Evolutionary conservation across 1,140 invertebrate species (phyloP), one percentile per base, ranked within the genome.

Genomic region (Eurosta solidaginis): DNA sequence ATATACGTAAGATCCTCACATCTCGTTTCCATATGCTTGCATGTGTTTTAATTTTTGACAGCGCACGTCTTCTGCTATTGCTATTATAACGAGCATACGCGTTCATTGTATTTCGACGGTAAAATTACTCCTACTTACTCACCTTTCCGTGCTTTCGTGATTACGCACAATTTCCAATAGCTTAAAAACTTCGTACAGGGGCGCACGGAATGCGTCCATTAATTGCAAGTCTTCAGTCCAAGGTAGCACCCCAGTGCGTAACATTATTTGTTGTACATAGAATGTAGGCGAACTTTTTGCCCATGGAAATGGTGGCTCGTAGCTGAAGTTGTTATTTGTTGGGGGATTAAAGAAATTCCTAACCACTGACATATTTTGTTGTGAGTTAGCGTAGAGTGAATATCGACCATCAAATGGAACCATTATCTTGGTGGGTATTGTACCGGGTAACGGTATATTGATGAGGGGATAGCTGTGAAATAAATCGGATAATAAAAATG

Each of bases 181-280:
- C 87, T 94, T 92, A 89, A 97, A 98, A 40, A 95, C 92, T 89
- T 96, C 94, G 82, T 93, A 92, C 1, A 98, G 89, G 36, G 96
- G 96, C 25, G 93, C 95, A 82, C 95, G 90, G 86, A 97, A 96
- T 59, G 96, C 96, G 91, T 98, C 96, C 83, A 93, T 93, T 79
- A 96, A 88, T 80, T 92, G 92, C 77, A 98, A 88, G 81, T 94
- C 92, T 79, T 91, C 90, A 73, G 91, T 91, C 96, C 96, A 98
- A 79, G 96, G 97, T 77, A 94, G 91, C 25, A 98, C 95, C 78
- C 94, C 87, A 5, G 86, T 84, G 76, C 90, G 89, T 79, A 93
- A 87, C 36, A 93, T 90, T 77, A 96, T 93, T 90, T 96, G 95
- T 86, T 96, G 96, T 25, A 98, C 91, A 88, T 94, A 97, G 36